Conservation (phyloP, 2,113 vertebrate genomes). For the Ursus arctos region DNA sequence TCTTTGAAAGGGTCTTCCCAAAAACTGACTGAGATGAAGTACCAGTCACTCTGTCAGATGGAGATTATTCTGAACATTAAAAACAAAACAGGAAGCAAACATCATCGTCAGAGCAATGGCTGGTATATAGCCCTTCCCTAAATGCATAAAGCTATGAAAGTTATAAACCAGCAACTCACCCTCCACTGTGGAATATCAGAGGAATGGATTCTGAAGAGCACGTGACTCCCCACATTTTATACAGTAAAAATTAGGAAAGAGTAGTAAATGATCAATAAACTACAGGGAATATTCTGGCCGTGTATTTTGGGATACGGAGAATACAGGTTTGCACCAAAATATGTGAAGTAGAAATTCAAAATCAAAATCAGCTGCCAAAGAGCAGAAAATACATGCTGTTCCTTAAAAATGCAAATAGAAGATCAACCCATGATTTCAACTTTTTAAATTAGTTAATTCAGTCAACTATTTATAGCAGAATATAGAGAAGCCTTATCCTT, state of each 20-base stretch:
- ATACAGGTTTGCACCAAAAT: not conserved
- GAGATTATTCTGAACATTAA: slow-evolving; percentile 33
- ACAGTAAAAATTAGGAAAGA: not conserved
- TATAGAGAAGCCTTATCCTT: not conserved
- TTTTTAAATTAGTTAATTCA: slow-evolving; percentile 4
- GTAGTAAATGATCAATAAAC: not conserved
- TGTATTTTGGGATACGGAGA: not conserved
- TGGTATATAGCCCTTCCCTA: not conserved
- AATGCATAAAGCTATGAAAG: not conserved
- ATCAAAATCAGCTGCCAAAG: not conserved
- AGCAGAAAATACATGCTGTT: not conserved
- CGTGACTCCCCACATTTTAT: not conserved
- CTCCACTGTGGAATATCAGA: not conserved
- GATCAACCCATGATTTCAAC: not conserved
- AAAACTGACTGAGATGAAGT: not conserved
- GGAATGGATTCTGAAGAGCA: not conserved
- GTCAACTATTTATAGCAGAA: slow-evolving; percentile 1
- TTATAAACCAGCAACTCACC: slow-evolving; percentile 30
- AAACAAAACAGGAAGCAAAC: slow-evolving; percentile 9
- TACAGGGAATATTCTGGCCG: not conserved
- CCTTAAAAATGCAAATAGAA: not conserved
- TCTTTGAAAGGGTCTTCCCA: not conserved
- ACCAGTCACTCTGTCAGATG: not conserved
- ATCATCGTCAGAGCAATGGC: not conserved
- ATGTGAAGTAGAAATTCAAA: slow-evolving; percentile 7